Evolutionary conservation across 2,888 invertebrate genomes (phyloP).

Genomic region (Polietes domitor): DNA sequence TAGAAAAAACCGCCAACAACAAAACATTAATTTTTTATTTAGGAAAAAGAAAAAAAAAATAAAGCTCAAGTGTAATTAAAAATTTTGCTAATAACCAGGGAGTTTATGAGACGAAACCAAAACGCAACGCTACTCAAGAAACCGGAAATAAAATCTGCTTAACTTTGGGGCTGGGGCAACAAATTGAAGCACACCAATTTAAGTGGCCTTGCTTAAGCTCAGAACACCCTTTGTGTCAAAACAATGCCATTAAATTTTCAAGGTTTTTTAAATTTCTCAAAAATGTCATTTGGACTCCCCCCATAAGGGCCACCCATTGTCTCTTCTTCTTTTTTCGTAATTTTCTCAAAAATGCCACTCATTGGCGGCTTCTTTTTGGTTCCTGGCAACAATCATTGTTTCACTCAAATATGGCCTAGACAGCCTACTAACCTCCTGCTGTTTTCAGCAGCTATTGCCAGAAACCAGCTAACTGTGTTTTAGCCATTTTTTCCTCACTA

Average conservation of each 20-base stretch:
- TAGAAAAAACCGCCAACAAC: no score
- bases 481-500: not conserved
- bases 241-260: no score
- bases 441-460: not conserved
- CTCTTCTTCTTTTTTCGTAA: not conserved
- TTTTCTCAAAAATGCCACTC: not conserved
- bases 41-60: no score
- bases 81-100: not conserved
- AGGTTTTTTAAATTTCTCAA: no score
- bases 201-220: no score
- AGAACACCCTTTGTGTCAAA: no score
- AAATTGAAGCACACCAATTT: no score
- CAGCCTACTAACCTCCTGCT: constrained; percentile 18
- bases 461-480: not conserved
- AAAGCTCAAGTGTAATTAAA: constrained; percentile 11
- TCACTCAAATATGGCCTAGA: not conserved
- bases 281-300: no score
- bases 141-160: not conserved
- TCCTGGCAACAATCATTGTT: not conserved
- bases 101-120: no score
- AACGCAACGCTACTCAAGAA: not conserved
- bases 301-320: no score
- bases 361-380: not conserved
- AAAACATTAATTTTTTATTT: constrained; percentile 13
- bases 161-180: no score